These are phyloP conservation scores for Trileptium ribeirensis DNA, from an alignment of 2,888 invertebrate species.

Conservation along the genomic window DNA sequence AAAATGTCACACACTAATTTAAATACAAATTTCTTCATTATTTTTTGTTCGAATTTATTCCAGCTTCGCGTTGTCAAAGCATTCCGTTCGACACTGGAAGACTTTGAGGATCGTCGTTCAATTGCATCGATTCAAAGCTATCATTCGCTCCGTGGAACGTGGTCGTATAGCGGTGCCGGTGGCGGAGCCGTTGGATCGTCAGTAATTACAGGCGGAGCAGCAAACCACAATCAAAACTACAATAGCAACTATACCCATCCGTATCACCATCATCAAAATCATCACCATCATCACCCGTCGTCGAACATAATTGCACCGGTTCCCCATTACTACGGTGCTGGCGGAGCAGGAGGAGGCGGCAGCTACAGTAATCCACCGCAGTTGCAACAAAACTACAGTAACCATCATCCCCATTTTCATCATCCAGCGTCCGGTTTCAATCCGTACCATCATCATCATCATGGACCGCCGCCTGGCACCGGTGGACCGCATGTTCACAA, in stretches of 20 bases:
- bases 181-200: background rate
- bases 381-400: background rate
- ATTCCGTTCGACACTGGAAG: constrained; percentile 98
- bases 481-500: background rate
- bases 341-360: too few species aligned
- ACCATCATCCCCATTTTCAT: background rate
- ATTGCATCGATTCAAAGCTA: constrained; percentile 92
- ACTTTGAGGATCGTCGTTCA: constrained; percentile 96
- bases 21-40: too few species aligned
- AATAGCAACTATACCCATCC: background rate
- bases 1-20: too few species aligned
- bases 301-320: too few species aligned
- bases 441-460: background rate
- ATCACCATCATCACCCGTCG: background rate
- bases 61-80: constrained; percentile 99
- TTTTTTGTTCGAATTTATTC: constrained; percentile 57
- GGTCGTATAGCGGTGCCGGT: constrained; percentile 20
- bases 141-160: constrained; percentile 45
- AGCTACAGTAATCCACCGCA: background rate
- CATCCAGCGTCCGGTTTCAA: background rate
- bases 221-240: background rate
- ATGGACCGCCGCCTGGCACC: background rate
- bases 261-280: background rate
- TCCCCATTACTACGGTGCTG: too few species aligned
- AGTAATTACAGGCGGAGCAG: background rate